Base-by-base conservation (phyloP, 1,140 invertebrate species). In the Berghia stephanieae region DNA sequence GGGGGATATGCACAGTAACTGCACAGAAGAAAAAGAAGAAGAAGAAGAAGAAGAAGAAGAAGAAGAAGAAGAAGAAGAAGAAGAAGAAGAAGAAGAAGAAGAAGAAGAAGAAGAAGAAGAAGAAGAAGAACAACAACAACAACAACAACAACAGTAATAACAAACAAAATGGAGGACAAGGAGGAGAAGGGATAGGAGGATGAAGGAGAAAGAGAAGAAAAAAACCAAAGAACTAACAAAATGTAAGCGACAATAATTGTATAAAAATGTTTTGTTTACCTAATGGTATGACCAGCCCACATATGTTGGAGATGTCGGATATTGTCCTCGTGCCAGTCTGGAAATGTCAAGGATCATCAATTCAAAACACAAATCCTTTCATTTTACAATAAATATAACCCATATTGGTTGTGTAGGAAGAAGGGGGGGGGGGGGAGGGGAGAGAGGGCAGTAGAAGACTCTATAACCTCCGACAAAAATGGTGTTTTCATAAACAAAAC, bases 221-320 rank as follows among this genome's bases (percentile, higher is more conserved):
- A 31, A 16, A 31, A 10, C 8, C 10, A 63, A 10, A 31, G 10
- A 31, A 16, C 8, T 21, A 63, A 10, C 8, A 10, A 63, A 10
- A 31, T 16, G 27, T 16, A 63, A 10, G 27, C 8, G 27, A 10
- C 13, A 16, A 21, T 63, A 21, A 16, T 10, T 63, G 27, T 63
- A 21, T 63, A 63, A 16, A 31, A 16, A 63, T 63, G 27, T 63
- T n/a, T n/a, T n/a, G n/a, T n/a, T 91, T 90, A 95, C 94, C 94
- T 96, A 3, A 96, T 90, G 74, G 91, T 90, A 84, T 93, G 88
- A 72, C 93, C 84, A 2, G 93, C 92, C 95, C 96, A 97, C 73
- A 93, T 89, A 76, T 91, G 89, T 87, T 96, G 94, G 24, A 97
- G 85, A 71, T 92, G 92, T 79, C 89, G 90, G 8, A 95, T 92